These are phyloP conservation scores for Lathronympha strigana DNA, from an alignment of 2,888 invertebrate genomes.

Conservation along the genomic window DNA sequence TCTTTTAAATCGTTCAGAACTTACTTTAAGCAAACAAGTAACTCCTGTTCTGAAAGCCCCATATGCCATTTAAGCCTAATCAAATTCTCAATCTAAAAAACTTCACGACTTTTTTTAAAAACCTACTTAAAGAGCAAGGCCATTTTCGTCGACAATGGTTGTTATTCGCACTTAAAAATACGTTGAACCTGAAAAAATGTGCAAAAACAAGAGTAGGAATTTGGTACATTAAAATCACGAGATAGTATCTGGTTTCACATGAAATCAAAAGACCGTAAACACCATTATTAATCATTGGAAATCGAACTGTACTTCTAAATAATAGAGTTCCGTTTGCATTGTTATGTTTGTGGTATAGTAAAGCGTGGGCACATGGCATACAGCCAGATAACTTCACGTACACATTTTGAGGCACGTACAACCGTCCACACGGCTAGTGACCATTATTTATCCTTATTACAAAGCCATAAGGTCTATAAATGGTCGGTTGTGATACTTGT, in stretches of 20 bases:
- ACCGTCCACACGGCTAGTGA: neutral
- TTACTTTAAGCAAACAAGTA: neutral
- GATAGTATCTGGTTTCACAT: neutral
- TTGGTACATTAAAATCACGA: constrained; percentile 26
- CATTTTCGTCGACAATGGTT: constrained; percentile 15
- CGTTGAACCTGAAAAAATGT: constrained; percentile 27
- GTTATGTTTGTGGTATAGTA: neutral
- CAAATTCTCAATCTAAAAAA: constrained; percentile 1
- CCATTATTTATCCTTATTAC: neutral
- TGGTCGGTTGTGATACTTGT: neutral
- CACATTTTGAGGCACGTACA: constrained; percentile 29
- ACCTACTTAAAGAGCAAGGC: constrained; percentile 15
- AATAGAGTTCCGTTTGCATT: neutral
- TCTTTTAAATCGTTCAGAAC: neutral
- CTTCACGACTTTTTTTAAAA: constrained; percentile 1
- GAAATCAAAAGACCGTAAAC: constrained; percentile 5
- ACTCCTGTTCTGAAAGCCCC: neutral
- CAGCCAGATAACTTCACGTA: constrained; percentile 40
- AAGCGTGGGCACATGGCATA: constrained; percentile 22
- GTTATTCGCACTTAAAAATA: constrained; percentile 28
- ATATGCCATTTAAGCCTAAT: constrained; percentile 3
- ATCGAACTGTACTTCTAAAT: neutral
- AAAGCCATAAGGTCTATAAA: neutral
- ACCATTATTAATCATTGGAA: neutral
- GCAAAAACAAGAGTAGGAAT: constrained; percentile 28